phyloP scores from a whole-genome alignment of 2,797 vertebrate species.

The Vipera latastei region DNA sequence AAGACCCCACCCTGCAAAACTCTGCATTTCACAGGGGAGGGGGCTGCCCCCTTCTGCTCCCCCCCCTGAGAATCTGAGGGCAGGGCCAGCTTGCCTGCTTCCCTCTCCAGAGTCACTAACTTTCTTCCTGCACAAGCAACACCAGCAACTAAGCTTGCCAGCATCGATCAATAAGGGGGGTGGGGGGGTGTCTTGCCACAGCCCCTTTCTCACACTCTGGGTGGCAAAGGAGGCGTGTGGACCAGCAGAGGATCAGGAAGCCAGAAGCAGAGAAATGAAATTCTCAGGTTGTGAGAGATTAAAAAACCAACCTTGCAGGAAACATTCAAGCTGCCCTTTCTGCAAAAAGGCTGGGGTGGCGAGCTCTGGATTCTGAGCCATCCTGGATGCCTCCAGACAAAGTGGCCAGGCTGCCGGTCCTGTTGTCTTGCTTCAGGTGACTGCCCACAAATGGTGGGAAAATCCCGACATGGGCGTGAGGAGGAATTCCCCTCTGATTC shows the following conservation, averaged over 20 bases:
- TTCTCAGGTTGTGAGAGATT: neutral
- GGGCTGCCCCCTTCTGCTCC: neutral
- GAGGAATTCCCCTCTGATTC: constrained; percentile 33
- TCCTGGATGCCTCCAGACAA: neutral
- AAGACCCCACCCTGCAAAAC: neutral
- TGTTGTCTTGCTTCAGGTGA: rapidly evolving
- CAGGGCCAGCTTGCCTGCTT: neutral
- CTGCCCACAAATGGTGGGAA: constrained; percentile 8
- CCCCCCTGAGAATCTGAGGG: neutral
- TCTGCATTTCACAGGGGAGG: neutral
- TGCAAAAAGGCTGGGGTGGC: neutral
- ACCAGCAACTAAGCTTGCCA: neutral
- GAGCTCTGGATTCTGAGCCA: neutral
- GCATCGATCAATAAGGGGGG: neutral
- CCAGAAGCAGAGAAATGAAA: neutral
- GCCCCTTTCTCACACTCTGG: neutral
- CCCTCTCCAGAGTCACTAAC: neutral
- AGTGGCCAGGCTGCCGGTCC: neutral
- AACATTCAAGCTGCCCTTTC: rapidly evolving
- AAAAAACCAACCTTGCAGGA: neutral
- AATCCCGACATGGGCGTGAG: constrained; percentile 40
- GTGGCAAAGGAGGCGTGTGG: neutral
- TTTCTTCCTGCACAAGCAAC: neutral
- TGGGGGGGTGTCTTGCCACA: neutral
- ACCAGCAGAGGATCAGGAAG: neutral